Percentiles rank a stretch among this genome's conserved stretches.
These are phyloP conservation scores for Apaloderma vittatum DNA, from an alignment of 2,113 vertebrate genomes.

Conservation along the genomic window DNA sequence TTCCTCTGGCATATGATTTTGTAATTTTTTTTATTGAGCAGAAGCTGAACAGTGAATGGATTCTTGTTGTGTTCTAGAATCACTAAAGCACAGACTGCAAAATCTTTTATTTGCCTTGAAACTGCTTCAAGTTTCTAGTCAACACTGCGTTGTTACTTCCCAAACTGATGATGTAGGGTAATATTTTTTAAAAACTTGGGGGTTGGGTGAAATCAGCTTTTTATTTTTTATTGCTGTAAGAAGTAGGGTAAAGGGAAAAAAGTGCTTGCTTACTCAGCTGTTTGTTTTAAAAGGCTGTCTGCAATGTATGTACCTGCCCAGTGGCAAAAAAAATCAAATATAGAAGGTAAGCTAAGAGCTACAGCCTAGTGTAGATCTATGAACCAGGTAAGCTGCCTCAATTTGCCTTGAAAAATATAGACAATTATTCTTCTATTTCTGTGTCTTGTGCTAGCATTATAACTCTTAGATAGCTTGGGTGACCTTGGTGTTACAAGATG, in stretches of 20 bases:
- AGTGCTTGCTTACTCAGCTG: neutral
- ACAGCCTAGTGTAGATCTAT: neutral
- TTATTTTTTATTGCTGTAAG: neutral
- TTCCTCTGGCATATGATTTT: neutral
- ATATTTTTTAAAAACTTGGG: neutral
- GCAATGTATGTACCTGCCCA: neutral
- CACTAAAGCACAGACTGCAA: neutral
- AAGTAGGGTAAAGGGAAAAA: neutral
- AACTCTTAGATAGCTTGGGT: neutral
- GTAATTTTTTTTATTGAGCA: neutral
- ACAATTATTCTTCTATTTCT: neutral
- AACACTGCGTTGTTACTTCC: neutral
- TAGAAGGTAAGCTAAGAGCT: neutral
- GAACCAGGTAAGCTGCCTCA: fast-evolving
- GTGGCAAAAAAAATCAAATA: neutral
- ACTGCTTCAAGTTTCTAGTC: neutral
- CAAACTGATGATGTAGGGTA: neutral
- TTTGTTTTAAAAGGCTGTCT: neutral
- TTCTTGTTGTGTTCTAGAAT: neutral
- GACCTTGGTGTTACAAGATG: neutral
- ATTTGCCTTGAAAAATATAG: neutral
- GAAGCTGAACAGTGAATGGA: neutral
- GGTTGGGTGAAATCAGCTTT: neutral
- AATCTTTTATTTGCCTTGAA: neutral
- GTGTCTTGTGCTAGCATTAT: neutral